Evolutionary conservation across 2,888 invertebrate genomes (phyloP).

Genomic region (Diploptera punctata): DNA sequence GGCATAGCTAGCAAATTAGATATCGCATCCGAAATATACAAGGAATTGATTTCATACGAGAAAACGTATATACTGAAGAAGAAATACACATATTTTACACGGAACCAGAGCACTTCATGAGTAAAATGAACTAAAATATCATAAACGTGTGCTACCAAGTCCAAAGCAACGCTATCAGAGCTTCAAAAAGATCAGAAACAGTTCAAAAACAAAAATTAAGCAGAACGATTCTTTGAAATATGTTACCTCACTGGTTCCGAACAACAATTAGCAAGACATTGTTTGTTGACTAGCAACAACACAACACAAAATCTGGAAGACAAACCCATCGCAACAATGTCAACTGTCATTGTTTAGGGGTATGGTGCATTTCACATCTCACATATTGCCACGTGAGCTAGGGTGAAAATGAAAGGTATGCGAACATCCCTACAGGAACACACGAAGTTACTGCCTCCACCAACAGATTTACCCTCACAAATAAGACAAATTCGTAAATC

Average conservation of each 20-base stretch:
- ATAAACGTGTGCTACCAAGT: neutral
- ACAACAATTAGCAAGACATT: neutral
- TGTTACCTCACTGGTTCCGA: slow-evolving; percentile 20
- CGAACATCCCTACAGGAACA: no score
- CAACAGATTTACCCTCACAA: no score
- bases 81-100: neutral
- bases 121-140: neutral
- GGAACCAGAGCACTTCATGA: slow-evolving; percentile 25
- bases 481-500: no score
- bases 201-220: neutral
- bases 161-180: no score
- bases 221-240: neutral
- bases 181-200: neutral
- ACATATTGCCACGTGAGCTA: no score
- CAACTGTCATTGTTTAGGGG: neutral
- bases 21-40: no score
- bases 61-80: neutral
- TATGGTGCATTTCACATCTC: no score
- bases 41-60: no score
- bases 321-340: slow-evolving; percentile 1
- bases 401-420: no score
- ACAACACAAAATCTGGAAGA: neutral
- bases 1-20: no score
- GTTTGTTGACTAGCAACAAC: neutral
- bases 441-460: no score